Evolutionary conservation across 1,140 invertebrate genomes (phyloP).

Genomic region (Habropoda laboriosa): DNA sequence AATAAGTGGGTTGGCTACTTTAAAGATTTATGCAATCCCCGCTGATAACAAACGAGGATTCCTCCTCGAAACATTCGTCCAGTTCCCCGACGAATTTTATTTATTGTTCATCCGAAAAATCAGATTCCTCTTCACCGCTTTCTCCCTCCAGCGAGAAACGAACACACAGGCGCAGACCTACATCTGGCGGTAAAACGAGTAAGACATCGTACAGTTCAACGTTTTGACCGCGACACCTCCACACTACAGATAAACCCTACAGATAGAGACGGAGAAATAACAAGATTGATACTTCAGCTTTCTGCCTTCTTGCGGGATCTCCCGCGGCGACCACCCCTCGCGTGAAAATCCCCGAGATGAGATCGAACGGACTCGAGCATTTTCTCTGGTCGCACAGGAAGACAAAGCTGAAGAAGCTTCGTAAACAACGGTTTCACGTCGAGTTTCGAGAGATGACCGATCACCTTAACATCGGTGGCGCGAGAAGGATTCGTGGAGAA

Average conservation of each 20-base stretch:
- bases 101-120: too few relatives aligned
- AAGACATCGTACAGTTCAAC: not conserved
- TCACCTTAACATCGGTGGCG: conserved; percentile 7
- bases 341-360: not conserved
- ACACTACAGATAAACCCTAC: not conserved
- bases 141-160: not conserved
- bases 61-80: not conserved
- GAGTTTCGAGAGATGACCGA: conserved; percentile 44
- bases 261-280: conserved; percentile 19
- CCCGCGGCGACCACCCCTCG: conserved; percentile 10
- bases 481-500: not conserved
- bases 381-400: not conserved
- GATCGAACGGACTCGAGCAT: not conserved
- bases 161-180: not conserved
- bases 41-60: not conserved
- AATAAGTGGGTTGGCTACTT: not conserved
- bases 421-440: conserved; percentile 39
- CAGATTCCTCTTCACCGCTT: too few relatives aligned
- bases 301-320: not conserved
- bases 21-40: not conserved
- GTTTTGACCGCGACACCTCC: not conserved
- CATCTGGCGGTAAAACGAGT: not conserved
- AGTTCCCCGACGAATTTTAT: too few relatives aligned
- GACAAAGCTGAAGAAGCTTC: conserved; percentile 30
- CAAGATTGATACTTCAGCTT: conserved; percentile 46